These are phyloP conservation scores for Halcyon senegalensis DNA, from an alignment of 2,113 vertebrate species.

Conservation along the genomic window DNA sequence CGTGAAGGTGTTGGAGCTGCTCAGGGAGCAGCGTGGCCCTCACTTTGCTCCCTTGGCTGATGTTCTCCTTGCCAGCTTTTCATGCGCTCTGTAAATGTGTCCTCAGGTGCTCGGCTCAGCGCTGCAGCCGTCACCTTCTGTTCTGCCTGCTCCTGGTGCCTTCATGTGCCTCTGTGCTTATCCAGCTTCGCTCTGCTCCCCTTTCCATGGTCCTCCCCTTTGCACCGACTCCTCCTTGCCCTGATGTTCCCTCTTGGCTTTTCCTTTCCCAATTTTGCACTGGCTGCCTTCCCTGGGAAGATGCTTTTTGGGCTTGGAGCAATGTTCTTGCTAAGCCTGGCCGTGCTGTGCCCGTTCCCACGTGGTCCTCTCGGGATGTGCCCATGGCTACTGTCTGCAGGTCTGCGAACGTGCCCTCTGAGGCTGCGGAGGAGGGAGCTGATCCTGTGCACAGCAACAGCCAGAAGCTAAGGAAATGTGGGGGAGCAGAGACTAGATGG, in stretches of 20 bases:
- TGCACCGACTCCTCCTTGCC: not conserved
- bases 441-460: not conserved
- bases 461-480: not conserved
- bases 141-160: not conserved
- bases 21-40: not conserved
- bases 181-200: not conserved
- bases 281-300: not conserved
- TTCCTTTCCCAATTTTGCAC: not conserved
- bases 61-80: not conserved
- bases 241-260: not conserved
- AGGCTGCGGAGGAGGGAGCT: not conserved
- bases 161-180: not conserved
- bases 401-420: not conserved
- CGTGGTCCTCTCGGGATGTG: too few species aligned
- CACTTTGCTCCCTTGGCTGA: not conserved
- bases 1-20: not conserved
- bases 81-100: rapidly evolving
- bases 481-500: not conserved
- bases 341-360: rapidly evolving
- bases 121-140: not conserved
- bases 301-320: not conserved
- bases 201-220: not conserved
- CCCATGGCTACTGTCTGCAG: rapidly evolving
- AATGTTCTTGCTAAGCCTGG: not conserved
- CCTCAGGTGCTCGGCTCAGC: not conserved